phyloP scores from a whole-genome alignment of 2,888 invertebrate genomes.

The Cryptocheilus praepositus region DNA sequence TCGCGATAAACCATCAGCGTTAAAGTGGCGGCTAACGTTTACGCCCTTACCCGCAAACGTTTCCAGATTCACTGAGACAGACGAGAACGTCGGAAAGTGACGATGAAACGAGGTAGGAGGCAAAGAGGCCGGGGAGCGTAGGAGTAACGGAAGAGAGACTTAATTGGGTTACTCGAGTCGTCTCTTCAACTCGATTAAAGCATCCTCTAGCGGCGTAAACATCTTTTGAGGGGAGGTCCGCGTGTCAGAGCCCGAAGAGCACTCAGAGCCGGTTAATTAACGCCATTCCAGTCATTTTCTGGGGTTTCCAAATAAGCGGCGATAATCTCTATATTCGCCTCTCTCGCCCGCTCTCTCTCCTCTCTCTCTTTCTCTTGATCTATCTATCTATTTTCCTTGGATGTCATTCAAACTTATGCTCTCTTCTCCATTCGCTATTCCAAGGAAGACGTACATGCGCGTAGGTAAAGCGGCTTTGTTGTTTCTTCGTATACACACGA shows the following conservation, averaged over 20 bases:
- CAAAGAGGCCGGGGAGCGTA: constrained; percentile 26
- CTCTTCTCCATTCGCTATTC: no score
- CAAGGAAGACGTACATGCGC: no score
- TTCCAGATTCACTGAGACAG: constrained; percentile 16
- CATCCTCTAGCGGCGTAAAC: constrained; percentile 63
- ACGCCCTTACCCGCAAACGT: constrained; percentile 29
- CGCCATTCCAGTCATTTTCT: constrained; percentile 57
- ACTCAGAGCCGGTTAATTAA: constrained; percentile 61
- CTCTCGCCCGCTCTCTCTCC: no score
- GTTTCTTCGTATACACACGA: no score
- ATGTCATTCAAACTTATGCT: no score
- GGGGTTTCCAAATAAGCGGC: constrained; percentile 49
- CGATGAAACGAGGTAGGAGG: constrained; percentile 2
- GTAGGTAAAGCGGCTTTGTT: no score
- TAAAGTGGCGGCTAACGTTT: constrained; percentile 35
- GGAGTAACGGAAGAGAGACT: constrained; percentile 53
- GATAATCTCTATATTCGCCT: constrained; percentile 7
- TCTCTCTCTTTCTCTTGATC: constrained; percentile 5
- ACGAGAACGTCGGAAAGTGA: constrained; percentile 10
- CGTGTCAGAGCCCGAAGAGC: constrained; percentile 61
- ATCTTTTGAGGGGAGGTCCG: constrained; percentile 61
- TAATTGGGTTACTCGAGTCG: constrained; percentile 65
- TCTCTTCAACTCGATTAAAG: constrained; percentile 68
- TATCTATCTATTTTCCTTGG: neutral
- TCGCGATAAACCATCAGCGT: constrained; percentile 12